Conservation (phyloP, 2,113 vertebrate species). For the Grammomys surdaster region DNA sequence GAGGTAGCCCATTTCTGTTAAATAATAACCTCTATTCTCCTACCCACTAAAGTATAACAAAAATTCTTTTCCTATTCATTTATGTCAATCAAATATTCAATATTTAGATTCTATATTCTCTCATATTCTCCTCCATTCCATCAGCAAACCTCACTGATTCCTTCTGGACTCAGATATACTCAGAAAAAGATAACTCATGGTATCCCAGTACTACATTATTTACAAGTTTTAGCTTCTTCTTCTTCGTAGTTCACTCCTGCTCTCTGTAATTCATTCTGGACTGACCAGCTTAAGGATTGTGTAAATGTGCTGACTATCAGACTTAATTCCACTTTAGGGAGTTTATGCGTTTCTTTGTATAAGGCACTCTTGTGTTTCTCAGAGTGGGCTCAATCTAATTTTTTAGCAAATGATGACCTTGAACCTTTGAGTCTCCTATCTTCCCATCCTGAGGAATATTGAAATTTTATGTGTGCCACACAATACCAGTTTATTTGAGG, state of each 20-base stretch:
- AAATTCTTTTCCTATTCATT: not conserved
- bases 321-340: not conserved
- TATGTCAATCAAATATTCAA: not conserved
- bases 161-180: not conserved
- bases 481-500: not conserved
- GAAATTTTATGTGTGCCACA: not conserved
- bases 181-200: fast-evolving
- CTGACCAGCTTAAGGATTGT: not conserved
- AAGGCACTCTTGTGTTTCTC: not conserved
- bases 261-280: not conserved
- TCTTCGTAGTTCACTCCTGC: not conserved
- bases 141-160: fast-evolving
- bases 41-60: not conserved
- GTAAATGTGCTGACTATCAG: not conserved
- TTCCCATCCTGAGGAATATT: too few species aligned
- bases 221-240: fast-evolving
- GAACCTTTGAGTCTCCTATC: not conserved
- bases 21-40: not conserved
- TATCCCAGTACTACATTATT: fast-evolving
- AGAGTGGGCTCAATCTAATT: too few species aligned
- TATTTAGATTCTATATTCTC: not conserved
- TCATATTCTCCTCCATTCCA: not conserved
- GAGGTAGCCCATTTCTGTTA: not conserved
- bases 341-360: not conserved
- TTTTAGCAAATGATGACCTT: too few species aligned